Percentiles rank a stretch among this genome's conserved stretches.
Evolutionary conservation across 1,140 invertebrate species (phyloP).

Genomic region (Zaprionus camerounensis): DNA sequence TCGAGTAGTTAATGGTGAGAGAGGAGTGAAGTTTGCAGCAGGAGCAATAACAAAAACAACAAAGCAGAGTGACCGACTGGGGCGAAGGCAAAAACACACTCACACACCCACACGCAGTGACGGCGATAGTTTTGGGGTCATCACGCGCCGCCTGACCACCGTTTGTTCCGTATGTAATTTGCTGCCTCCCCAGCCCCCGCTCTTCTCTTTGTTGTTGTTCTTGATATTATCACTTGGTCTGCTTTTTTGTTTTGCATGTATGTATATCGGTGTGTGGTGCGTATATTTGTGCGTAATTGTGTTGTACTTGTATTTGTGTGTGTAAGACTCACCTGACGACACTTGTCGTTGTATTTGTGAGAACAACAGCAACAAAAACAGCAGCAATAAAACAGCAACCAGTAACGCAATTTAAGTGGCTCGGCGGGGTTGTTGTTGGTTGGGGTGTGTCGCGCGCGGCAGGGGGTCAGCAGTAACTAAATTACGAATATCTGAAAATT

Average conservation of each 20-base stretch:
- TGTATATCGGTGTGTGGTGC: conserved; percentile 5
- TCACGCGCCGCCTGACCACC: conserved; percentile 27
- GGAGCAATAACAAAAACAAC: conserved; percentile 2
- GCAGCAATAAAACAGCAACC: conserved; percentile 21
- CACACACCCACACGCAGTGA: neutral
- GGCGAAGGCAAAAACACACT: neutral
- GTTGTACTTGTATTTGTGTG: conserved; percentile 32
- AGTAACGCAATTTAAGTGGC: conserved; percentile 38
- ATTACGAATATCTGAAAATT: conserved; percentile 51
- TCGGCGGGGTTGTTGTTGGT: conserved; percentile 34
- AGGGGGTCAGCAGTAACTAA: conserved; percentile 40
- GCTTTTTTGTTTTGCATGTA: conserved; percentile 14
- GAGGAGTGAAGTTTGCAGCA: neutral
- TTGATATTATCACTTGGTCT: conserved; percentile 17
- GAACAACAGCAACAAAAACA: conserved; percentile 33
- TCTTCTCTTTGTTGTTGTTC: conserved; percentile 7
- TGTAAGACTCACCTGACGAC: conserved; percentile 72
- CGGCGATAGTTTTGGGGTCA: conserved; percentile 18
- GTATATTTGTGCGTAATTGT: conserved; percentile 15
- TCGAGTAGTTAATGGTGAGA: conserved; percentile 3
- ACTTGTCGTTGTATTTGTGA: conserved; percentile 50
- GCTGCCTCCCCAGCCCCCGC: neutral
- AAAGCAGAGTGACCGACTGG: conserved; percentile 3
- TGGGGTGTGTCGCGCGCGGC: conserved; percentile 16
- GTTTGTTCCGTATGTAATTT: neutral